Conservation (phyloP, 1,140 invertebrate genomes). For the Archegozetes longisetosus region DNA sequence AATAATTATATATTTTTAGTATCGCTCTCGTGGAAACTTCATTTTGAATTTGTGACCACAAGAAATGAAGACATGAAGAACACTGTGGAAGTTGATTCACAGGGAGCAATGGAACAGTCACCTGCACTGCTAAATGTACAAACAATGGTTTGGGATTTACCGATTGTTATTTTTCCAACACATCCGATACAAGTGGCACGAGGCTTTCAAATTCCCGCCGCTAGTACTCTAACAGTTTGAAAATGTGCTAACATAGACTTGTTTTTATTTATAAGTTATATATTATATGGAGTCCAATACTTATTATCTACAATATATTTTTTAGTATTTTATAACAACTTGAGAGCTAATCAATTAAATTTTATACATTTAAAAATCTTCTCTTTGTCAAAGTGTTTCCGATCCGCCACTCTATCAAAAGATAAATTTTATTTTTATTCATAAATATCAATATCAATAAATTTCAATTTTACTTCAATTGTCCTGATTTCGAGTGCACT, state of each 20-base stretch:
- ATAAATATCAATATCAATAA: not conserved
- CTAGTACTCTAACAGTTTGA: slow-evolving; percentile 8
- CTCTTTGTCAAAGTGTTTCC: not conserved
- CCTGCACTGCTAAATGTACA: slow-evolving; percentile 72
- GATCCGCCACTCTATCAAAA: slow-evolving; percentile 2
- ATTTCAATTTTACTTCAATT: slow-evolving; percentile 18
- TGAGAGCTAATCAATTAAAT: not conserved
- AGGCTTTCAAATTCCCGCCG: slow-evolving; percentile 17
- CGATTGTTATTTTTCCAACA: slow-evolving; percentile 78
- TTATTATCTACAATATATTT: not conserved
- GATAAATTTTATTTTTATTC: not conserved
- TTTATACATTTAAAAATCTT: not conserved
- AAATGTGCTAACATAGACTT: not conserved
- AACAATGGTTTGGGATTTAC: slow-evolving; percentile 95
- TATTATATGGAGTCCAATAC: not conserved
- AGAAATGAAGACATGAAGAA: slow-evolving; percentile 26
- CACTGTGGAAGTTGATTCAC: slow-evolving; percentile 20
- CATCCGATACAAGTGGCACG: slow-evolving; percentile 53
- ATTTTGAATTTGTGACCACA: slow-evolving; percentile 91
- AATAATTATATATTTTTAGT: slow-evolving; percentile 39
- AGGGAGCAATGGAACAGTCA: slow-evolving; percentile 52
- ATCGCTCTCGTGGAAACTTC: slow-evolving; percentile 71
- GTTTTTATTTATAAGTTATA: not conserved
- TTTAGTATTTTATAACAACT: not conserved
- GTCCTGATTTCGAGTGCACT: slow-evolving; percentile 15